Evolutionary conservation across 2,888 invertebrate genomes (phyloP), one percentile per base, ranked within the genome.

Genomic region (Baronia brevicornis): DNA sequence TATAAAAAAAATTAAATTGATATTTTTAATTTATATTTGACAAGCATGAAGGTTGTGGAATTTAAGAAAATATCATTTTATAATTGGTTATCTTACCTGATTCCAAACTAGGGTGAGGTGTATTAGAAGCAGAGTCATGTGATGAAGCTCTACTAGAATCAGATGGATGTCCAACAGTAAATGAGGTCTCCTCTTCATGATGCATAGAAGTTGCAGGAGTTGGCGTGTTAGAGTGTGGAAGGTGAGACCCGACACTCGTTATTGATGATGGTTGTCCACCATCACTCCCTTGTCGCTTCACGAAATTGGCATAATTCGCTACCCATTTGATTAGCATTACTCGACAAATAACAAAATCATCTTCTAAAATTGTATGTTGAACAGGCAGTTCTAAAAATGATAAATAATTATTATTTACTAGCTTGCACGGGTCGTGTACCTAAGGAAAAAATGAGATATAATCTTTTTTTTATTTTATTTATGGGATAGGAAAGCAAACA

Each of bases 251-350:
- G 0, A 65, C 69, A 28, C 82, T 82, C 1, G 78, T 78, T 67
- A 84, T 77, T 0, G 84, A 84, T 0, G 84, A 79, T 0, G 82
- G 80, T 41, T 80, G 82, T 0, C 80, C 79, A 0, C 64, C 70
- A 10, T 85, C 85, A 29, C 78, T 84, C 36, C 85, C 84, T 39
- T 86, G 86, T 47, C 87, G 88, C 64, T 88, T 90, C 45, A 90
- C 87, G 46, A 92, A 90, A 60, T 95, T 94, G 1, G 92, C 92
- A 53, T 92, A 94, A 51, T 88, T 92, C 0, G 94, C 92, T 9
- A 96, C 87, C 96, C 96, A 97, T 69, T 94, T 94, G 42, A 97
- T 92, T 17, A 97, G 84, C 3, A 91, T 91, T 19, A 96, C 95
- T 46, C 95, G 89, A 58, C 94, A 96, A 23, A 87, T 60, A 7